Conservation (phyloP, 2,797 vertebrate genomes). For the Fundulus diaphanus region DNA sequence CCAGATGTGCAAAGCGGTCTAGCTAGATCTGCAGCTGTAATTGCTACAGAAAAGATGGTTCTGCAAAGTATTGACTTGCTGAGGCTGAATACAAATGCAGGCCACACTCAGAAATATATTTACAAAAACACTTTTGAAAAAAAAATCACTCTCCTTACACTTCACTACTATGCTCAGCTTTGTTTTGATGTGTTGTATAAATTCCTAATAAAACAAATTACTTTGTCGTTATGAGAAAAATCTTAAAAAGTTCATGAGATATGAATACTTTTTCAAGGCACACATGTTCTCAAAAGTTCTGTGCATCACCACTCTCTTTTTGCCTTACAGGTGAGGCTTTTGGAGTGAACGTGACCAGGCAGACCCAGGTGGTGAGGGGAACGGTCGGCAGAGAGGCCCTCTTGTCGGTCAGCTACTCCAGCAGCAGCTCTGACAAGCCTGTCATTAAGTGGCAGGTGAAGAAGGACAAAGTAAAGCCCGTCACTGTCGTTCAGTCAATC, state of each 20-base stretch:
- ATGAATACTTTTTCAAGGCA: not conserved
- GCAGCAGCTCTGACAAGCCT: constrained; percentile 90
- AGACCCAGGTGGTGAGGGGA: constrained; percentile 86
- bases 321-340: constrained; percentile 79
- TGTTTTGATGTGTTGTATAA: not conserved
- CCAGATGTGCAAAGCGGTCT: not conserved
- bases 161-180: not conserved
- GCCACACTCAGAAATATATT: not conserved
- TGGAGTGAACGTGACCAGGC: constrained; percentile 94
- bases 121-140: not conserved
- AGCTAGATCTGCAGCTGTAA: not conserved
- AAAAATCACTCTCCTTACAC: no score
- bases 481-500: constrained; percentile 95
- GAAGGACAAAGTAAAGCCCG: constrained; percentile 87
- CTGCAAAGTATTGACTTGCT: not conserved
- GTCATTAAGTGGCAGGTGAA: constrained; percentile 98
- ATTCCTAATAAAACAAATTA: not conserved
- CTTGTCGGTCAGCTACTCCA: constrained; percentile 93
- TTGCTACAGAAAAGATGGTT: not conserved
- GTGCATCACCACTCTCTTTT: not conserved
- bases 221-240: not conserved
- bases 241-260: not conserved
- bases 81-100: not conserved
- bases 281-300: not conserved
- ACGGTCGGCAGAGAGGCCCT: constrained; percentile 89